These are phyloP conservation scores for Lampris megalopsis DNA, from an alignment of 2,113 vertebrate genomes.

Conservation along the genomic window DNA sequence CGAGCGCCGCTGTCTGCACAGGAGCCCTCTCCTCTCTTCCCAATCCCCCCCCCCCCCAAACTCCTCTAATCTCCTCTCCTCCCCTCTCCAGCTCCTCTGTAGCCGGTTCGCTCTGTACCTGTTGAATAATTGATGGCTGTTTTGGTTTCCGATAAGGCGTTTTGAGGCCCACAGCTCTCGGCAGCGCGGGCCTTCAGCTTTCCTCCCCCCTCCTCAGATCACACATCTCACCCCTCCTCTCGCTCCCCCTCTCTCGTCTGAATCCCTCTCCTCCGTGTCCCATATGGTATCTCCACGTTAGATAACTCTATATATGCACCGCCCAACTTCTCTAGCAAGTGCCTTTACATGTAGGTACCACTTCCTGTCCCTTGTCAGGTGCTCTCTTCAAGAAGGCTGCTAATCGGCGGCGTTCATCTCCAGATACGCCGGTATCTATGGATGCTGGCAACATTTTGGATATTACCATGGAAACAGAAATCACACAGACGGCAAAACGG, in stretches of 20 bases:
- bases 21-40: constrained; percentile 38
- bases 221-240: constrained; percentile 43
- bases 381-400: constrained; percentile 36
- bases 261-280: constrained; percentile 30
- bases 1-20: constrained; percentile 35
- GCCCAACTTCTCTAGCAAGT: constrained; percentile 12
- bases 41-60: background rate
- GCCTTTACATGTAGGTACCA: constrained; percentile 9
- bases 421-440: constrained; percentile 47
- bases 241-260: constrained; percentile 12
- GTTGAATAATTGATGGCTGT: constrained; percentile 80
- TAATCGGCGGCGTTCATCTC: constrained; percentile 42
- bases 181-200: constrained; percentile 56
- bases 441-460: constrained; percentile 27
- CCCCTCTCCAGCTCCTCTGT: constrained; percentile 65
- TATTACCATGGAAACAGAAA: constrained; percentile 67
- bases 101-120: constrained; percentile 72
- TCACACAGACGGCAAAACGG: constrained; percentile 34
- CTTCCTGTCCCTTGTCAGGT: background rate
- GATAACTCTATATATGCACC: constrained; percentile 30
- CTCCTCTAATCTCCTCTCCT: constrained; percentile 58
- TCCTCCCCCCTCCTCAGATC: constrained; percentile 59
- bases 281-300: background rate
- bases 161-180: constrained; percentile 66
- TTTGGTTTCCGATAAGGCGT: constrained; percentile 73